Base-by-base conservation (phyloP, 2,113 vertebrate species). In the Corythornis cristatus region DNA sequence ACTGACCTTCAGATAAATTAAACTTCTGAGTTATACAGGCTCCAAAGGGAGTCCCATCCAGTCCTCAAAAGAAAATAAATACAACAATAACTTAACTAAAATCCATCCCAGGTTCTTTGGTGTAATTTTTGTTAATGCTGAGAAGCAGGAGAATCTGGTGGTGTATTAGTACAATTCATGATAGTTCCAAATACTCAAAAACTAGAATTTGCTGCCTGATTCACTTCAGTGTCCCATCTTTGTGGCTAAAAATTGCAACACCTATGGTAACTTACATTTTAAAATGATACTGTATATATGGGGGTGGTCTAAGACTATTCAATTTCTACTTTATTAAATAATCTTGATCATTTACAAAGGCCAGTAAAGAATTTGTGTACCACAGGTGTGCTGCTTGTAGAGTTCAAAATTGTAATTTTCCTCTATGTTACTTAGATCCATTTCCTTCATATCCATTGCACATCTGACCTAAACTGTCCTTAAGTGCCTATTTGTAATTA, bases 21-120 rank as follows among this genome's bases (percentile, higher is more conserved):
- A 90, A 91, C 81, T 75, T 95, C 83, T 79, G 93, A 95, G 87
- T 95, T 93, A 92, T 86, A 93, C 50, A 72, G 93, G 96, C 96
- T 93, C 96, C 94, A 61, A 86, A 93, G 78, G 93, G 96, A 95
- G 93, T 86, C 94, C 91, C 84, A 93, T 95, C 93, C 93, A 95
- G 96, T 96, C 94, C 81, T 95, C 89, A 72, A 93, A 86, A 91
- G 66, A 91, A 93, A 96, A 96, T 96, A 96, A 96, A 96, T 96
- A 95, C 67, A 95, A 68, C 77, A 96, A 95, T 96, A 96, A 95
- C 83, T 95, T 95, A 95, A 96, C 81, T 93, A 93, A 95, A 91
- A 92, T 93, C 70, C 87, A 93, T 93, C 84, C 87, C 94, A 73
- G 91, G 87, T 95, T 96, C 96, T 96, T 96, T 96, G 96, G 96